Conservation (phyloP, 1,140 invertebrate species). For the Orius insidiosus region DNA sequence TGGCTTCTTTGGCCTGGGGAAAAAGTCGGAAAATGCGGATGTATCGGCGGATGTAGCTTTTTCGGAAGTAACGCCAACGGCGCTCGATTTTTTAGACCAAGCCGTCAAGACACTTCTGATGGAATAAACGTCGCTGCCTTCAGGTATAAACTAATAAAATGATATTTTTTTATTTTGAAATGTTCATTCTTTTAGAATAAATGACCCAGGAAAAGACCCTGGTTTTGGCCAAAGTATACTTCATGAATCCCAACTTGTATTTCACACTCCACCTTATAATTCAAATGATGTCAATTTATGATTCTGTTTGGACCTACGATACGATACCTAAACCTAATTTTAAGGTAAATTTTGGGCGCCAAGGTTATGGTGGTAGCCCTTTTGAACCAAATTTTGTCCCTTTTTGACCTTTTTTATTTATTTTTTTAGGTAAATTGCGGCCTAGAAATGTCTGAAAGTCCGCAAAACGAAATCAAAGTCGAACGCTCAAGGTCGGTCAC, state of each 20-base stretch:
- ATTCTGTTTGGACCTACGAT: constrained; percentile 24
- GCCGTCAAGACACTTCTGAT: constrained; percentile 55
- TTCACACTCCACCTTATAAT: constrained; percentile 74
- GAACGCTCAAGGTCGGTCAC: constrained; percentile 27
- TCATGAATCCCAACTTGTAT: constrained; percentile 71
- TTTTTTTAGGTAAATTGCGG: constrained; percentile 8
- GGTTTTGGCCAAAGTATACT: constrained; percentile 89
- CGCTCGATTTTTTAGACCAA: constrained; percentile 70
- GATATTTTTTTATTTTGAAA: too few species aligned
- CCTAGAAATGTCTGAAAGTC: constrained; percentile 14
- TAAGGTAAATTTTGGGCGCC: constrained; percentile 10
- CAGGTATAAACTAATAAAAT: too few species aligned
- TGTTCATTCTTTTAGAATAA: too few species aligned
- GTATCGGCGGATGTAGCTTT: constrained; percentile 84
- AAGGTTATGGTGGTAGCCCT: too few species aligned
- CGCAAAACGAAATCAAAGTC: constrained; percentile 18
- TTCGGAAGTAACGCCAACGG: constrained; percentile 84
- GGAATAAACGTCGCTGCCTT: constrained; percentile 66
- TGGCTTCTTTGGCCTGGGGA: constrained; percentile 87
- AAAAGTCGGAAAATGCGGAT: constrained; percentile 69
- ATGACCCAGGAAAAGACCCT: constrained; percentile 43
- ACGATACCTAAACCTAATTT: constrained; percentile 2
- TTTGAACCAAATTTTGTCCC: too few species aligned
- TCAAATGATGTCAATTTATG: constrained; percentile 63
- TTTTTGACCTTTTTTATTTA: too few species aligned